Base-by-base conservation (phyloP, 2,113 vertebrate species). In the Poeciliopsis prolifica region DNA sequence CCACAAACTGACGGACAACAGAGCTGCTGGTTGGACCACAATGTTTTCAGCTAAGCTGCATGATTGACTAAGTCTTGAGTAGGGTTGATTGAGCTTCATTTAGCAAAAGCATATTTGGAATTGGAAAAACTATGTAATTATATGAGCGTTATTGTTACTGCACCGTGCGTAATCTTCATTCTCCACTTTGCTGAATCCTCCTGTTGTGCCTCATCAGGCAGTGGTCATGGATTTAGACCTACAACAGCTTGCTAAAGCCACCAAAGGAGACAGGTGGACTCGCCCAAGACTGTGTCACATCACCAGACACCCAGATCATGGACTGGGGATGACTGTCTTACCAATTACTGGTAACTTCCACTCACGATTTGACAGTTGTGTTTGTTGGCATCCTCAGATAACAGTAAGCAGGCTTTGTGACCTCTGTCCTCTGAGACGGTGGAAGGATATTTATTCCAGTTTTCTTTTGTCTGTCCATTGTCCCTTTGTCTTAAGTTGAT, bases 231-330 rank as follows among this genome's bases (percentile, higher is more conserved):
- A 84, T 37, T 82, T 74, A 30, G 91, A 94, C 63, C 61, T 93
- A 9, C 76, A 77, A 79, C 72, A 8, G 2, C 68, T 94, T 10
- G 79, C 79, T 63, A 72, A 51, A 58, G 33, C 83, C 44, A 82
- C 86, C 65, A 88, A 91, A 83, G 84, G 91, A 6, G 88, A 84
- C 0, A 1, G 7, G 0, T 92, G 92, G 72, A 74, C 93, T 65
- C 92, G 92, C 82, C 96, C 97, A 0, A 93, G 95, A 72, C 92
- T 98, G 61, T 97, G 95, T 91, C 93, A 96, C 65, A 0, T 98
- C 71, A 81, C 13, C 0, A 93, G 89, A 87, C 89, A 95, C 29
- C 82, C 86, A 2, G 90, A 88, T 11, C 86, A 78, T 0, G 95
- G 95, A 11, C 95, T 97, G 71, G 97, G 96, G 61, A 95, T 98